Percentiles rank a stretch among this genome's conserved stretches.
Evolutionary conservation across 1,140 invertebrate species (phyloP).

Genomic region (Atta texana): DNA sequence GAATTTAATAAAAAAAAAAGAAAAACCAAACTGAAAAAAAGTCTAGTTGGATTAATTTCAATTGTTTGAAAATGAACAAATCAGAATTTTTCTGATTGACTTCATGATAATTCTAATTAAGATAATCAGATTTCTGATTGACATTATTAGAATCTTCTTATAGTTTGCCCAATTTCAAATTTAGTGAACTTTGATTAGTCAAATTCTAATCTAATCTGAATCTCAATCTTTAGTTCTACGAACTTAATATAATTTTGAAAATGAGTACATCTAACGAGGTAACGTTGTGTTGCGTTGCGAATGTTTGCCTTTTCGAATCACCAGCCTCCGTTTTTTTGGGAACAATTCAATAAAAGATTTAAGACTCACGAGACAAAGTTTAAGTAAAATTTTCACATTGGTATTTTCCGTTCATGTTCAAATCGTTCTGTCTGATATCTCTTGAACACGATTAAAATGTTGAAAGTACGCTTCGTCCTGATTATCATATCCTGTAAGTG

Average conservation of each 20-base stretch:
- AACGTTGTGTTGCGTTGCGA: not conserved
- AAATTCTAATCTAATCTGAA: too few species aligned
- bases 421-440: slow-evolving; percentile 33
- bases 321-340: not conserved
- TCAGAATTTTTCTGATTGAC: too few species aligned
- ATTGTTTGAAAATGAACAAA: too few species aligned
- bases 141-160: too few species aligned
- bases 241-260: not conserved
- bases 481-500: slow-evolving; percentile 2
- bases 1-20: too few species aligned
- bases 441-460: not conserved
- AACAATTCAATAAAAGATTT: slow-evolving; percentile 12
- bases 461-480: not conserved
- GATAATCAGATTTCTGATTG: too few species aligned
- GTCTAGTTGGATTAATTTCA: too few species aligned
- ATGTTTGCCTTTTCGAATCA: slow-evolving; percentile 10
- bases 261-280: not conserved
- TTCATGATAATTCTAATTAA: too few species aligned
- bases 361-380: not conserved
- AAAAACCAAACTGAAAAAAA: too few species aligned
- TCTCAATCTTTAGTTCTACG: too few species aligned
- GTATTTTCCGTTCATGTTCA: slow-evolving; percentile 18
- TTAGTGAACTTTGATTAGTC: too few species aligned
- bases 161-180: too few species aligned
- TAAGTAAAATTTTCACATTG: not conserved